Evolutionary conservation across 2,797 vertebrate species (phyloP), one percentile per base, ranked within the genome.

Genomic region (Momotus momota): DNA sequence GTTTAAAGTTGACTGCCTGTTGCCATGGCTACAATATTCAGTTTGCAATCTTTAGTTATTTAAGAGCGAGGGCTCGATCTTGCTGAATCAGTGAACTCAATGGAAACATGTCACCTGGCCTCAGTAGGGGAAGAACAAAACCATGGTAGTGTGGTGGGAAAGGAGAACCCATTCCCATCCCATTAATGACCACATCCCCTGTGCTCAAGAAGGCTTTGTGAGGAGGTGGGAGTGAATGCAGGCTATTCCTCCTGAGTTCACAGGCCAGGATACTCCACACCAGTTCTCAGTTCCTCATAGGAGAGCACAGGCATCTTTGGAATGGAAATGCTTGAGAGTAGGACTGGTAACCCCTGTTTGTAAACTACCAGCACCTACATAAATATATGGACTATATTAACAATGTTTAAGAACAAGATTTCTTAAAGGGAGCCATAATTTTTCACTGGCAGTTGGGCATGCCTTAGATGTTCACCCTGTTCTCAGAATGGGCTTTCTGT

Each of bases 1-100:
- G 93, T 95, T 95, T 97, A 96, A 97, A 97, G 96, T 96, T 95
- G 96, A 93, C 96, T 86, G 93, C 86, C 85, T 81, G 97, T 97
- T 97, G 95, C 96, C 94, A 97, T 97, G 95, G 93, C 84, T 96
- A 97, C 97, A 93, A 90, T 96, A 94, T 94, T 95, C 94, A 27
- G 91, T 97, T 97, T 96, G 91, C 95, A 79, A 95, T 87, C 92
- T 92, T 97, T 80, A 93, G 94, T 96, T 95, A 93, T 92, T 96
- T 95, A 96, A 95, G 96, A 97, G 91, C 87, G 82, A 90, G 89
- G 95, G 55, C 95, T 94, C 1, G 25, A 95, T 96, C 94, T 96
- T 96, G 89, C 93, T 96, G 86, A 97, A 92, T 97, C 92, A 88
- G 86, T 88, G 95, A 95, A 97, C 93, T 96, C 91, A 66, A 8